A percentile compares a stretch with the other conserved stretches of the same genome.
These are phyloP conservation scores for Bradypodion ventrale DNA, from an alignment of 2,797 vertebrate species.

Conservation along the genomic window DNA sequence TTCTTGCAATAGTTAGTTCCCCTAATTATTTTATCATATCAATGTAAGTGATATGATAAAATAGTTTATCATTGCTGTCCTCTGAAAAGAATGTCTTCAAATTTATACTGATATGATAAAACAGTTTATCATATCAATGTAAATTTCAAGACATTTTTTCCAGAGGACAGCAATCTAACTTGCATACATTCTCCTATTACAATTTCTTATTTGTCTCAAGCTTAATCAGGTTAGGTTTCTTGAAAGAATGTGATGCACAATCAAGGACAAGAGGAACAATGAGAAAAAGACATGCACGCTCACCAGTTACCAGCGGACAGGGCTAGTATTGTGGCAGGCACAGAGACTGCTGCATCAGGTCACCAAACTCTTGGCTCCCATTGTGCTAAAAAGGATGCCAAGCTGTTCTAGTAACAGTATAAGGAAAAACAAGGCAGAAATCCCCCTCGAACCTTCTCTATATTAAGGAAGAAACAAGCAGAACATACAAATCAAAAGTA, in stretches of 20 bases:
- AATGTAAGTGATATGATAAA: too few species aligned
- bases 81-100: too few species aligned
- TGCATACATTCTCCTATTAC: neutral
- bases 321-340: neutral
- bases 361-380: neutral
- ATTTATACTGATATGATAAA: too few species aligned
- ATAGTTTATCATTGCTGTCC: too few species aligned
- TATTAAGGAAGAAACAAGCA: too few species aligned
- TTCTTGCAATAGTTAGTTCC: too few species aligned
- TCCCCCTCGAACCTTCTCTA: too few species aligned
- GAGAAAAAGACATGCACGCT: neutral
- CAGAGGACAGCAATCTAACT: neutral
- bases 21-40: neutral
- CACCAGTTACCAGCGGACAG: neutral
- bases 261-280: neutral
- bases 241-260: neutral
- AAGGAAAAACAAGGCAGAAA: neutral
- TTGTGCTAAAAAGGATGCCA: neutral
- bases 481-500: neutral
- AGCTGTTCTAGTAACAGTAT: neutral
- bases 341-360: neutral
- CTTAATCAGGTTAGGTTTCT: neutral
- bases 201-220: neutral
- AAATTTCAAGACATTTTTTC: neutral
- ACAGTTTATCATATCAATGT: neutral